Percentiles rank a stretch among this genome's conserved stretches.
Evolutionary conservation across 2,888 invertebrate genomes (phyloP).

Genomic region (Conomelus anceps): DNA sequence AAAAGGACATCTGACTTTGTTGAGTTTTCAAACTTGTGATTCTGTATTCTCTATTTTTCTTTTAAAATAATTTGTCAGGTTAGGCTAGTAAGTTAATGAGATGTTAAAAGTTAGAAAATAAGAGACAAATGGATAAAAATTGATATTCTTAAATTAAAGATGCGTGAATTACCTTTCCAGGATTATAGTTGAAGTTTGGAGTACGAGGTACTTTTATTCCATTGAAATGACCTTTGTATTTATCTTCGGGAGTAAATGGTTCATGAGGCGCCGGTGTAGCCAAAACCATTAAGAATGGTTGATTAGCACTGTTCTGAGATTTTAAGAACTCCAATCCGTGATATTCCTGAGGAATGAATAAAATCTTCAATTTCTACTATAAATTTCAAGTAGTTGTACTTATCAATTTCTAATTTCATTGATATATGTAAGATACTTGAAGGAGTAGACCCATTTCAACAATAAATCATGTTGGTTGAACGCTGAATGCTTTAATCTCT

Average conservation of each 20-base stretch:
- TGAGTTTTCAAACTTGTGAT: too few relatives aligned
- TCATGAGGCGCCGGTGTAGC: constrained; percentile 82
- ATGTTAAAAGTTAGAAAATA: constrained; percentile 22
- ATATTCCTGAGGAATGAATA: constrained; percentile 10
- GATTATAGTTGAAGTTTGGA: constrained; percentile 51
- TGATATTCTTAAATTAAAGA: background rate
- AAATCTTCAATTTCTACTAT: too few relatives aligned
- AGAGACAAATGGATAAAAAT: background rate
- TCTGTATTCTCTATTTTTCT: too few relatives aligned
- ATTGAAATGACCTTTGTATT: constrained; percentile 58
- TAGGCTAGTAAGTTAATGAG: background rate
- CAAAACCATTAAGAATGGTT: constrained; percentile 76
- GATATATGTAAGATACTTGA: too few relatives aligned
- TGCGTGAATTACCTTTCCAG: constrained; percentile 38
- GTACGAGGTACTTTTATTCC: constrained; percentile 51
- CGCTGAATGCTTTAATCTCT: too few relatives aligned
- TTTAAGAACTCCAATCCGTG: constrained; percentile 26
- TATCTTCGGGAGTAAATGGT: constrained; percentile 73
- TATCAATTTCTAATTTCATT: too few relatives aligned
- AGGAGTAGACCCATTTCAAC: too few relatives aligned
- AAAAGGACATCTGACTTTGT: too few relatives aligned
- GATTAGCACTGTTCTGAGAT: constrained; percentile 20
- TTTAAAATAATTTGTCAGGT: constrained; percentile 14
- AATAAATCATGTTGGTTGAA: too few relatives aligned
- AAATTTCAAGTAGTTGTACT: too few relatives aligned